Percentiles rank a stretch among this genome's conserved stretches.
phyloP scores from a whole-genome alignment of 1,140 invertebrate genomes.

The Trachymyrmex cornetzi region DNA sequence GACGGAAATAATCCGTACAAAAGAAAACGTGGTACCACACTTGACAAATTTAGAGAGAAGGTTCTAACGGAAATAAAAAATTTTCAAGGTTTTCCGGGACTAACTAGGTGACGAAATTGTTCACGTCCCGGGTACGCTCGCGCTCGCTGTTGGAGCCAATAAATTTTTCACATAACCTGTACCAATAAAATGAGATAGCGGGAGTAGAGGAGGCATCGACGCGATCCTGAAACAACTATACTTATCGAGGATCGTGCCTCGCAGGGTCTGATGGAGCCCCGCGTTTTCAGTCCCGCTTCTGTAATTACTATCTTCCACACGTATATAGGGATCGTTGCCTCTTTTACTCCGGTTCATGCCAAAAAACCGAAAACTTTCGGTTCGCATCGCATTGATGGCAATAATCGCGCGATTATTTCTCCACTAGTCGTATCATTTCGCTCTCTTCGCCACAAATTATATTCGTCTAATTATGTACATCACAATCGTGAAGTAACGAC shows the following conservation, averaged over 20 bases:
- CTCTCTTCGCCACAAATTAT: neutral
- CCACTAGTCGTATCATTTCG: neutral
- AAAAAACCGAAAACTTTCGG: constrained; percentile 66
- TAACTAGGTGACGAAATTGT: neutral
- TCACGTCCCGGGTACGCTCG: constrained; percentile 19
- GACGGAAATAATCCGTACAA: neutral
- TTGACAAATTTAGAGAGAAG: too few relatives aligned
- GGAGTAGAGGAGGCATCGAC: constrained; percentile 82
- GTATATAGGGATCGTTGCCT: constrained; percentile 71
- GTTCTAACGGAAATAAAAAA: constrained; percentile 2
- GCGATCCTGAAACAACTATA: constrained; percentile 86
- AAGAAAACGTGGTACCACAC: neutral
- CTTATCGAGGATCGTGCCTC: constrained; percentile 86
- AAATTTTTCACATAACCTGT: constrained; percentile 84
- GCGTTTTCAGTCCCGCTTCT: constrained; percentile 84
- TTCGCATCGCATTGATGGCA: constrained; percentile 28
- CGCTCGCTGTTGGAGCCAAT: constrained; percentile 71
- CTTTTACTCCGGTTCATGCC: constrained; percentile 75
- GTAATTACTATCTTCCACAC: constrained; percentile 85
- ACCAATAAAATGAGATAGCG: constrained; percentile 85
- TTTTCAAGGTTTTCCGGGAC: neutral
- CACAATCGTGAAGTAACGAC: neutral
- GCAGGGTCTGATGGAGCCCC: constrained; percentile 81
- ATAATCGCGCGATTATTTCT: constrained; percentile 33
- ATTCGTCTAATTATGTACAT: neutral